Evolutionary conservation across 2,797 vertebrate species (phyloP).

Genomic region (Lutjanus argentimaculatus): DNA sequence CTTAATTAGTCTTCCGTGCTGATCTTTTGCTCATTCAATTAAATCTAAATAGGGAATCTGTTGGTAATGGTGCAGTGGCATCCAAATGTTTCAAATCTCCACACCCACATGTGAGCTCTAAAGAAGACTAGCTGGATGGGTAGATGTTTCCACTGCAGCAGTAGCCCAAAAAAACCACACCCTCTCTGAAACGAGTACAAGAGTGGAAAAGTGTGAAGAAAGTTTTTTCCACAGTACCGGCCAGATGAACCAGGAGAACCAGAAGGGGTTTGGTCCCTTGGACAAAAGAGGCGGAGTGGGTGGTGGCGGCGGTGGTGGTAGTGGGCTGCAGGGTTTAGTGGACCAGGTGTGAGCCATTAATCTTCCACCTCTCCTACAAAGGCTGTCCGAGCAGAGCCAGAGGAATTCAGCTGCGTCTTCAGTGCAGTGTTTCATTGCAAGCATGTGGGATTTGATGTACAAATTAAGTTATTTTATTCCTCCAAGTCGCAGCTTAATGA

Average conservation of each 20-base stretch:
- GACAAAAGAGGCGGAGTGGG: conserved; percentile 34
- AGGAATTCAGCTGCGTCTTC: conserved; percentile 31
- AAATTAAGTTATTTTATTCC: conserved; percentile 30
- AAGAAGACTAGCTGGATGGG: conserved; percentile 41
- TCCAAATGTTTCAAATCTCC: conserved; percentile 15
- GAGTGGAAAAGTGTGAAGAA: conserved; percentile 72
- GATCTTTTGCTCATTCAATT: background rate
- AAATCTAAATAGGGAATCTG: background rate
- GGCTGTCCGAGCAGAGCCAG: conserved; percentile 19
- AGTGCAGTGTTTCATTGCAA: conserved; percentile 20
- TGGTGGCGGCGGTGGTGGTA: conserved; percentile 17
- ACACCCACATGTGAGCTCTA: conserved; percentile 28
- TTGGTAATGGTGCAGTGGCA: background rate
- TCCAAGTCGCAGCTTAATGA: background rate
- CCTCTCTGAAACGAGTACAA: conserved; percentile 56
- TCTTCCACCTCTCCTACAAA: conserved; percentile 46
- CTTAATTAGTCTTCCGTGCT: background rate
- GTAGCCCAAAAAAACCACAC: conserved; percentile 72
- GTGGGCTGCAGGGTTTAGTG: conserved; percentile 36
- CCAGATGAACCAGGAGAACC: conserved; percentile 74
- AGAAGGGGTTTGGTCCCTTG: conserved; percentile 43
- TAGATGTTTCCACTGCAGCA: conserved; percentile 74
- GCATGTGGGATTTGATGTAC: background rate
- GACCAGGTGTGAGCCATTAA: conserved; percentile 76
- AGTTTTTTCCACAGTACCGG: conserved; percentile 69